Percentiles rank a stretch among this genome's conserved stretches.
Conservation (phyloP, 2,797 vertebrate genomes). For the Cryptoblepharus egeriae region DNA sequence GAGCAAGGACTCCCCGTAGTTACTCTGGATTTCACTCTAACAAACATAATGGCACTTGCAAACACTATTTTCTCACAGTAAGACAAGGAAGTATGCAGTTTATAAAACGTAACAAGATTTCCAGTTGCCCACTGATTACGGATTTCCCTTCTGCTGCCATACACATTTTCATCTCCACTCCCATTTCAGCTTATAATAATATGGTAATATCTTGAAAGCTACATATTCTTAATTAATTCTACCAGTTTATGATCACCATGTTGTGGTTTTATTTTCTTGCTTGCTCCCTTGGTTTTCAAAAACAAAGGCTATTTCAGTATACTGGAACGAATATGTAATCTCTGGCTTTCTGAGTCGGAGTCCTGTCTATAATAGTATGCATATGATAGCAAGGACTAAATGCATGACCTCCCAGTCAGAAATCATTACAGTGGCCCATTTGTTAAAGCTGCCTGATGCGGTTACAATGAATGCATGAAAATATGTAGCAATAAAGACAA, state of each 20-base stretch:
- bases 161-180: no score
- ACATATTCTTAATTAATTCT: not conserved
- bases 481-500: not conserved
- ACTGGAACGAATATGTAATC: not conserved
- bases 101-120: not conserved
- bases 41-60: not conserved
- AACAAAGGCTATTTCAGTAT: not conserved
- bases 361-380: not conserved
- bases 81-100: not conserved
- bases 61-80: not conserved
- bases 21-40: not conserved
- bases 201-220: no score
- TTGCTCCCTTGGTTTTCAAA: not conserved
- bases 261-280: not conserved
- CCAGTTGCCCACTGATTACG: no score
- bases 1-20: no score
- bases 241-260: not conserved
- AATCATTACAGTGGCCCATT: not conserved
- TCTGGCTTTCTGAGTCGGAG: not conserved
- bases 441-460: accelerated
- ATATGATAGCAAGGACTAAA: not conserved
- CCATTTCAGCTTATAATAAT: not conserved
- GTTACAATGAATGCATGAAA: not conserved
- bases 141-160: not conserved
- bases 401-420: not conserved